A percentile compares a stretch with the other conserved stretches of the same genome.
phyloP scores from a whole-genome alignment of 2,888 invertebrate genomes.

The Epinotia bilunana region DNA sequence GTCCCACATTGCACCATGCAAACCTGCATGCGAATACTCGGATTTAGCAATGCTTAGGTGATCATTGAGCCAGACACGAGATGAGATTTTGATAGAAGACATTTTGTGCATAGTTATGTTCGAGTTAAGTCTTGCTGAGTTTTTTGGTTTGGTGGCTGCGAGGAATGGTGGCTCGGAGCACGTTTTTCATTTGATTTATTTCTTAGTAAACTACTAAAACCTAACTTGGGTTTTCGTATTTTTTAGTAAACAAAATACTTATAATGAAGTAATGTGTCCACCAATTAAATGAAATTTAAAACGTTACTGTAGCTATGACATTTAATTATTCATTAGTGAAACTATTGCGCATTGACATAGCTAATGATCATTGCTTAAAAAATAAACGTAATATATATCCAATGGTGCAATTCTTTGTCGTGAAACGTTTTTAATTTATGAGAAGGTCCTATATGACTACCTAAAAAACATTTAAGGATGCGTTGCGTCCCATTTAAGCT shows the following conservation, averaged over 20 bases:
- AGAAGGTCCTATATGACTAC: no score
- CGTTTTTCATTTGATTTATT: conserved; percentile 17
- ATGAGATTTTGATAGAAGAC: conserved; percentile 67
- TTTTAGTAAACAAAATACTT: neutral
- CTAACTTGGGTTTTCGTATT: conserved; percentile 2
- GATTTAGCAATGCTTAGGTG: conserved; percentile 70
- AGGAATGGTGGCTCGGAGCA: conserved; percentile 8
- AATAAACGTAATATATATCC: no score
- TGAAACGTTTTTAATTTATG: no score
- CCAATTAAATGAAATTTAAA: no score
- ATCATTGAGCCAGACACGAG: conserved; percentile 48
- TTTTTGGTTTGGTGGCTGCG: conserved; percentile 28
- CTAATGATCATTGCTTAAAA: no score
- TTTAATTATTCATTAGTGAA: no score
- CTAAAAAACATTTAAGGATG: no score
- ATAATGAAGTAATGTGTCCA: neutral
- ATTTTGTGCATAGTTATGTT: conserved; percentile 33
- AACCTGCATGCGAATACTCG: conserved; percentile 77
- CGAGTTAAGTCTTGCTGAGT: conserved; percentile 26
- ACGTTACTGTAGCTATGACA: no score
- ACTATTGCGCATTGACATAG: no score
- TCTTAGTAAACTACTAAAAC: neutral
- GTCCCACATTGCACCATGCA: conserved; percentile 58
- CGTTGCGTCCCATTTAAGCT: no score
- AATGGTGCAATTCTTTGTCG: no score